Base-by-base conservation (phyloP, 2,888 invertebrate genomes). In the Heliconius ethilla region DNA sequence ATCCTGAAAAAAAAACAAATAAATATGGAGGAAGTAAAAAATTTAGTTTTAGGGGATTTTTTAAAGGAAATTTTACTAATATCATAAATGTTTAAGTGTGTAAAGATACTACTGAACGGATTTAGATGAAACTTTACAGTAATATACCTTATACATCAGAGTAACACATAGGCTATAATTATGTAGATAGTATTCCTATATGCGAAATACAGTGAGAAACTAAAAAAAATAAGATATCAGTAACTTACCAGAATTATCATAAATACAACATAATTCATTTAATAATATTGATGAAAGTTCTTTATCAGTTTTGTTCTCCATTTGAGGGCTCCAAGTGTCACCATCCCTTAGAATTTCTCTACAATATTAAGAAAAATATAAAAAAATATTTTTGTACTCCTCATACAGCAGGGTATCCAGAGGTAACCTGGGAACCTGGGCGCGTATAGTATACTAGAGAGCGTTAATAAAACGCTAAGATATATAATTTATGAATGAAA, bases 231-330 rank as follows among this genome's bases (percentile, higher is more conserved):
- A 63, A 63, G 62, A 25, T 5, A 59, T n/a, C n/a, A 62, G 9
- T 11, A 63, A 63, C 25, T 80, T 81, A 92, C 93, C 93, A 83
- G 91, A 87, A 62, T 81, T 85, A 40, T 92, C 90, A 11, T 78
- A 86, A 76, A 85, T 75, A 0, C 80, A 81, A 62, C 87, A 86
- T 10, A 91, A 82, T 5, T 85, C 65, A 0, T 82, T 79, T 6
- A 92, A 55, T 3, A 93, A 82, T 62, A 86, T 81, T 0, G 79
- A 76, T 0, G 81, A 77, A 4, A 92, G 78, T 3, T 89, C 85
- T 0, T 84, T 84, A 9, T 89, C 86, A 0, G 86, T 40, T 67
- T 86, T 86, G 0, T 37, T 66, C 3, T 86, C 86, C 29, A 87
- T 83, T 0, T 84, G 85, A 0, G 84, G 79, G 4, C 78, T 84